Base-by-base conservation (phyloP, 2,113 vertebrate genomes). In the Notarius quadriscutis region DNA sequence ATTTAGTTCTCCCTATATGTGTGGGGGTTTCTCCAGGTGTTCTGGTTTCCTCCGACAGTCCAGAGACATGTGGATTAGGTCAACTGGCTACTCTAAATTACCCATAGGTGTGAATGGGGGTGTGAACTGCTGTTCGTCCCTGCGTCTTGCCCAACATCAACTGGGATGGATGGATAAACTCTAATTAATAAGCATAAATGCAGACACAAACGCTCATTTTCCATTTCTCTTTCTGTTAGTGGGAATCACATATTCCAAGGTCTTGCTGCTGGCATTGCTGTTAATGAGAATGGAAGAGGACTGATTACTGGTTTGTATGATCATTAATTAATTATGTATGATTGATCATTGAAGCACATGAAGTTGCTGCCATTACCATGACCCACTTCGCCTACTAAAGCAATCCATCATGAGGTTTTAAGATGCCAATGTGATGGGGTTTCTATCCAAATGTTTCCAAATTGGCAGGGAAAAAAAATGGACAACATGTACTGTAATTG, bases 191-290 rank as follows among this genome's bases (percentile, higher is more conserved):
- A 69, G 67, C 15, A 1, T 77, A 5, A 77, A 77, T 51, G 41
- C 20, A 77, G 55, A 58, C 2, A 80, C 27, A 65, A 53, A 41
- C 8, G 18, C 27, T 18, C 20, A n/a, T 58, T 77, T 75, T 1
- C 25, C 34, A 41, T 14, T 77, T 89, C 17, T 27, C 74, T 93
- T 20, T 84, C 14, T 89, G n/a, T 69, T 88, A 98, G 97, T 55
- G 97, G 97, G 87, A 99, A 98, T 93, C 96, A 97, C 91, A 98
- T 98, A 91, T 98, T 97, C 92, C 96, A 97, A 89, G 97, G 97
- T 27, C 96, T 96, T 53, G 97, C 97, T 58, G 98, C 98, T 0
- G 97, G 97, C 75, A 96, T 99, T 65, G 98, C 97, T 7, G 96
- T 98, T 81, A 98, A 97, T 1, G 97, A 98, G 93, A 98, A 97